Evolutionary conservation across 30 jellyfish, hydroid and myxozoan species (phyloP).

Genomic region (Clytia hemisphaerica): DNA sequence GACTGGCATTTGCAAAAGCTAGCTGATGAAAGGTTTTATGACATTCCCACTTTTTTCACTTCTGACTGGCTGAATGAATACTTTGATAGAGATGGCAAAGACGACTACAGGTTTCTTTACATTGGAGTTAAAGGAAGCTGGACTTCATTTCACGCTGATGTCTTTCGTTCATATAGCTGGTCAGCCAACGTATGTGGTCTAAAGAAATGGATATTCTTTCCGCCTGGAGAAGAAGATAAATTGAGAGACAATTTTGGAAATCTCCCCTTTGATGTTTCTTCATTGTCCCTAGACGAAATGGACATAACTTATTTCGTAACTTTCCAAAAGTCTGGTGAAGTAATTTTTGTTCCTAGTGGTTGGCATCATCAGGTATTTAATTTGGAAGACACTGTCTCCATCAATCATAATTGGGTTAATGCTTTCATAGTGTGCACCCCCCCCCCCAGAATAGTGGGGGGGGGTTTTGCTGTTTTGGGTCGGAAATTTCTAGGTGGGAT

Average conservation of each 20-base stretch:
- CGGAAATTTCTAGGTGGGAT: too few species aligned
- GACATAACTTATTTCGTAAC: conserved; percentile 40
- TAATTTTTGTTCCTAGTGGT: conserved; percentile 67
- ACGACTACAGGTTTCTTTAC: conserved; percentile 77
- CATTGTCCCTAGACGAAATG: too few species aligned
- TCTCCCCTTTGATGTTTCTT: conserved; percentile 63
- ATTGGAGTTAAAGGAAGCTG: conserved; percentile 78
- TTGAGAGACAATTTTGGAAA: conserved; percentile 48
- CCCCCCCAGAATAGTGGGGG: too few species aligned
- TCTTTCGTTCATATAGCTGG: conserved; percentile 80
- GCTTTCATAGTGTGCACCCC: too few species aligned
- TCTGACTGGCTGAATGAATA: conserved; percentile 86
- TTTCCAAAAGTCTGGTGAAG: conserved; percentile 63
- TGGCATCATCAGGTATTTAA: conserved; percentile 81
- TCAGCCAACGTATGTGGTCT: conserved; percentile 85
- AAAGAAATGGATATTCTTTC: conserved; percentile 58
- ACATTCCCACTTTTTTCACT: conserved; percentile 45
- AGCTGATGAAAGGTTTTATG: neutral
- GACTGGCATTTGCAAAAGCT: conserved; percentile 79
- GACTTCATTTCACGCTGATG: conserved; percentile 90
- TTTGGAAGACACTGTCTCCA: conserved; percentile 62
- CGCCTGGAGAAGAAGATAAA: conserved; percentile 71
- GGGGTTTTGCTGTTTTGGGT: too few species aligned
- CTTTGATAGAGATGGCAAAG: conserved; percentile 34
- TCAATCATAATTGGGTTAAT: conserved; percentile 79